Base-by-base conservation (phyloP, 2,888 invertebrate species). In the Alloplasta piceator region DNA sequence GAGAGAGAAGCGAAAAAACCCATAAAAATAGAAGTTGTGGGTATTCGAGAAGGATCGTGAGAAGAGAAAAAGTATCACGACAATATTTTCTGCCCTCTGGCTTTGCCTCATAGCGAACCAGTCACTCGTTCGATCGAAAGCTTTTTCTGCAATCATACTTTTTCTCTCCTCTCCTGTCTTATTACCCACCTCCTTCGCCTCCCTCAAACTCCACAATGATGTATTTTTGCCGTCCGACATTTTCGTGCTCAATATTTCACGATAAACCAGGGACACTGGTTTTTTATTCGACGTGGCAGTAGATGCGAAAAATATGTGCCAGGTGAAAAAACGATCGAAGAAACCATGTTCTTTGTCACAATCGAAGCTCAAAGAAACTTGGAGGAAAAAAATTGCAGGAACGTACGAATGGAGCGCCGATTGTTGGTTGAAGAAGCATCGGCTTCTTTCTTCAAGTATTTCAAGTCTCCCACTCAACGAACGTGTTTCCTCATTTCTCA, bases 61-160 rank as follows among this genome's bases (percentile, higher is more conserved):
- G n/a, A n/a, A n/a, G 60, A 68, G 61, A 75, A 80, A 72, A 67
- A 76, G 66, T 70, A 43, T 61, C 60, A n/a, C n/a, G 61, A 48
- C 76, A 68, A 72, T 76, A 80, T 76, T 76, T 80, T 73, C 72
- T 80, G 68, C 67, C 70, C 58, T 68, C 68, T 64, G 43, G 79
- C 70, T 80, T 64, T 52, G 52, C 80, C 72, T 76, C 76, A 77
- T 43, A 46, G 56, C 68, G 36, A 73, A 68, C 61, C 50, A 68
- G 68, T 50, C 68, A 16, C 50, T 9, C 74, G 46, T 38, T 43
- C 39, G 43, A 71, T 77, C 72, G 71, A 61, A 72, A 75, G 68
- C 82, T 80, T 60, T 66, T 64, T 36, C 60, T 41, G 52, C 66
- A 71, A 66, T 73, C 56, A 16, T 56, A 60, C 41, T 50, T 46